These are phyloP conservation scores for Melanotaenia trifasciata DNA, from an alignment of 2,797 vertebrate species.

Conservation along the genomic window DNA sequence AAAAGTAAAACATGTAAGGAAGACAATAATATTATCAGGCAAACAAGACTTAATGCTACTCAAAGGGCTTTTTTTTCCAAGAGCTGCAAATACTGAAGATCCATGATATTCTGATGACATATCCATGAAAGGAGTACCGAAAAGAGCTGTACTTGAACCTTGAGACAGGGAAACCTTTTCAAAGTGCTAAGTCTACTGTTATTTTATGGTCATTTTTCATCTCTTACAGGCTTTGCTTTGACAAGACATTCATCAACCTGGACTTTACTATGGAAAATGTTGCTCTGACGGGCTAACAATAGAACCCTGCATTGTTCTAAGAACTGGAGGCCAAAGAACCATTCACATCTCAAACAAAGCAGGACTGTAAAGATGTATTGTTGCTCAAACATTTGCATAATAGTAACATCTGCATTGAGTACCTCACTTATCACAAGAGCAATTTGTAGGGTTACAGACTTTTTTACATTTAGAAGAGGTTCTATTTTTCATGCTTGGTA, in stretches of 20 bases:
- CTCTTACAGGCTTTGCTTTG: constrained; percentile 11
- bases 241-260: constrained; percentile 47
- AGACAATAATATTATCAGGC: neutral
- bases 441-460: neutral
- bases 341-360: constrained; percentile 24
- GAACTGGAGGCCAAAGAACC: neutral
- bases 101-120: constrained; percentile 43
- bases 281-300: constrained; percentile 40
- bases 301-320: neutral
- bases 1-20: neutral
- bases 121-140: constrained; percentile 26
- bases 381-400: constrained; percentile 13
- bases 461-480: neutral
- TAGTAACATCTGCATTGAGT: neutral
- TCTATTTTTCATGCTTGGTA: neutral
- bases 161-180: constrained; percentile 47
- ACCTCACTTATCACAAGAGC: neutral
- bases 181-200: constrained; percentile 22
- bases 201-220: constrained; percentile 35
- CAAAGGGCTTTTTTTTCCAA: neutral
- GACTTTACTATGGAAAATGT: constrained; percentile 17
- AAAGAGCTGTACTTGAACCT: constrained; percentile 7
- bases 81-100: constrained; percentile 21
- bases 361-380: constrained; percentile 8
- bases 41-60: neutral